Conservation (phyloP, 2,888 invertebrate genomes). For the Petrophora chlorosata region DNA sequence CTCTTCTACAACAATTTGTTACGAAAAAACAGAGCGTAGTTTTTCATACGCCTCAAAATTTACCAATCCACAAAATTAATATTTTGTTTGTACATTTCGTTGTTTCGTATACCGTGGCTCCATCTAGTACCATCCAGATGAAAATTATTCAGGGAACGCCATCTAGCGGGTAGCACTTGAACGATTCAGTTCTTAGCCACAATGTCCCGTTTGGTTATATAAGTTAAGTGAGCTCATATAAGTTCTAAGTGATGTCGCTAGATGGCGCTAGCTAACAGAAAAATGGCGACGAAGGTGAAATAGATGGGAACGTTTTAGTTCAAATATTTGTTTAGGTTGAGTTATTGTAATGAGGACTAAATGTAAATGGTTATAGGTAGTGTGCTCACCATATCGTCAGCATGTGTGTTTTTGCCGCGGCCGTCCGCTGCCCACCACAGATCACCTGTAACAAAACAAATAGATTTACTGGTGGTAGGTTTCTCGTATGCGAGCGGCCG, state of each 20-base stretch:
- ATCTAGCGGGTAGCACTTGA: constrained; percentile 49
- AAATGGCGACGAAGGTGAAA: too few species aligned
- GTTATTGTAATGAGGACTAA: neutral
- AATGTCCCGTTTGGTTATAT: too few species aligned
- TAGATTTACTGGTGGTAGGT: neutral
- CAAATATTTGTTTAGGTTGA: neutral
- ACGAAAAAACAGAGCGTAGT: too few species aligned
- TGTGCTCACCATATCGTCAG: constrained; percentile 90
- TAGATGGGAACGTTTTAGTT: neutral
- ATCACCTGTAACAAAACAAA: constrained; percentile 78
- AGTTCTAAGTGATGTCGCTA: constrained; percentile 27
- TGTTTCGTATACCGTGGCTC: too few species aligned
- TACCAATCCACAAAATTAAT: too few species aligned
- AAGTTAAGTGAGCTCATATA: neutral
- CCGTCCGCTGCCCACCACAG: constrained; percentile 67
- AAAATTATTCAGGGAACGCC: too few species aligned
- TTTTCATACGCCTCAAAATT: too few species aligned
- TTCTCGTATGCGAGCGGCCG: too few species aligned
- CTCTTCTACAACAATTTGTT: too few species aligned
- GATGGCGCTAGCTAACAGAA: constrained; percentile 53
- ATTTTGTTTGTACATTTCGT: too few species aligned
- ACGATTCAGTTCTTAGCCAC: constrained; percentile 30
- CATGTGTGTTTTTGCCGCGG: constrained; percentile 85
- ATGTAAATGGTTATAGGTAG: neutral
- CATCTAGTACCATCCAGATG: too few species aligned